Base-by-base conservation (phyloP, 2,888 invertebrate genomes). In the Drosophila bunnanda region DNA sequence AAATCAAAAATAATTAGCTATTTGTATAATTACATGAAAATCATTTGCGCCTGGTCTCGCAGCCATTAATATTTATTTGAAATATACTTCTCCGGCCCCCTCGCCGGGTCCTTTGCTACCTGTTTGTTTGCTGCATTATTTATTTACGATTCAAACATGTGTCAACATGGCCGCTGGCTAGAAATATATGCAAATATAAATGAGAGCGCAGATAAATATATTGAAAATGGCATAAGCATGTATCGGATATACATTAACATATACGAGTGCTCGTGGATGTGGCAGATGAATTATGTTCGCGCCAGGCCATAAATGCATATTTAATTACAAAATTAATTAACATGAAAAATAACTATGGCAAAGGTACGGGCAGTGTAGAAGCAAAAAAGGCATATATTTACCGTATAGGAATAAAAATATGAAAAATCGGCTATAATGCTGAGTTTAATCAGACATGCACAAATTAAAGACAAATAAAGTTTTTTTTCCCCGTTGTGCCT, bases 1-100 rank as follows among this genome's bases (percentile, higher is more conserved):
- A 85, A 85, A 85, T 85, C 85, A 87, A 85, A 85, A 85, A 85
- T 85, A 85, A 85, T 85, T 87, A 87, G 85, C 88, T 87, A 87
- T 85, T 87, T 87, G 85, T 82, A 80, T 87, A 85, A 85, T 85
- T 85, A 85, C 88, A 82, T 85, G 88, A 85, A 80, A 87, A 79
- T 84, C 80, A 87, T 85, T 84, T 87, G 72, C 62, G 76, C 72
- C 62, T 58, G 64, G 60, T 17, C 46, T 58, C 43, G 68, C 62
- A 69, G 68, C 72, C 82, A 87, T 85, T 78, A 82, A 85, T 85
- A 85, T 85, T 87, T 84, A 87, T 85, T 78, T 76, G 75, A 70
- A 74, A 72, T 82, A 61, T 60, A 41, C 53, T 39, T 38, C n/a
- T n/a, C 38, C 46, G 46, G 8, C 22, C 13, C n/a, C 28, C 44